Conservation (phyloP, 1,140 invertebrate genomes). For the Eulimnadia texana region DNA sequence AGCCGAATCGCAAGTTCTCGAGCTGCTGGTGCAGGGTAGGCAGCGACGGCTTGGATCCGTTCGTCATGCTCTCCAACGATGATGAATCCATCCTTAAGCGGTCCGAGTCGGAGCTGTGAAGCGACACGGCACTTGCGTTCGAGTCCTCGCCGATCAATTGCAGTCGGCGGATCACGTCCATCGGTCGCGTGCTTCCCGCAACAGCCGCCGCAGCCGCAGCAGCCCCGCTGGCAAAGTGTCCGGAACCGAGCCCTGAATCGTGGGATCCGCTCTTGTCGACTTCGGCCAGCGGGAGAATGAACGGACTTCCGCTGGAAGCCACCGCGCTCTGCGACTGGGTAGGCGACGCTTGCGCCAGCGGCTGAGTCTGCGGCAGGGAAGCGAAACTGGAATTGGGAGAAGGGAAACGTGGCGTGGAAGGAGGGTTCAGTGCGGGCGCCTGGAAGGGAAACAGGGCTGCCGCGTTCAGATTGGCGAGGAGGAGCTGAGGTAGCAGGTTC, state of each 20-base stretch:
- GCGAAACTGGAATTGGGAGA: neutral
- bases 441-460: neutral
- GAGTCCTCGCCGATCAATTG: slow-evolving; percentile 14
- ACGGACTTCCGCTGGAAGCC: slow-evolving; percentile 1
- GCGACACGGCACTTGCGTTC: slow-evolving; percentile 11
- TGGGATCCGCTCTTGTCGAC: slow-evolving; percentile 7
- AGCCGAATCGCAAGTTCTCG: slow-evolving; percentile 18
- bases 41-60: slow-evolving; percentile 20
- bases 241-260: slow-evolving; percentile 7
- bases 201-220: slow-evolving; percentile 18
- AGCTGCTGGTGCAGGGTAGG: slow-evolving; percentile 19
- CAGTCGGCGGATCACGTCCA: slow-evolving; percentile 14
- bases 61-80: slow-evolving; percentile 27
- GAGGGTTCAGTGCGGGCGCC: neutral
- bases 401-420: neutral
- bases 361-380: neutral
- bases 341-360: slow-evolving; percentile 10
- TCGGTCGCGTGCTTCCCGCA: slow-evolving; percentile 11
- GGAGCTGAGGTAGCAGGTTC: neutral
- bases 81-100: slow-evolving; percentile 15
- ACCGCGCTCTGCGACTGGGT: slow-evolving; percentile 2
- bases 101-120: slow-evolving; percentile 12
- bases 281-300: slow-evolving; percentile 15
- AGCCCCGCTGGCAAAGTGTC: slow-evolving; percentile 23
- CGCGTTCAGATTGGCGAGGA: slow-evolving; percentile 1